Evolutionary conservation across 2,888 invertebrate species (phyloP), one percentile per base, ranked within the genome.

Genomic region (Drosophila cognata): DNA sequence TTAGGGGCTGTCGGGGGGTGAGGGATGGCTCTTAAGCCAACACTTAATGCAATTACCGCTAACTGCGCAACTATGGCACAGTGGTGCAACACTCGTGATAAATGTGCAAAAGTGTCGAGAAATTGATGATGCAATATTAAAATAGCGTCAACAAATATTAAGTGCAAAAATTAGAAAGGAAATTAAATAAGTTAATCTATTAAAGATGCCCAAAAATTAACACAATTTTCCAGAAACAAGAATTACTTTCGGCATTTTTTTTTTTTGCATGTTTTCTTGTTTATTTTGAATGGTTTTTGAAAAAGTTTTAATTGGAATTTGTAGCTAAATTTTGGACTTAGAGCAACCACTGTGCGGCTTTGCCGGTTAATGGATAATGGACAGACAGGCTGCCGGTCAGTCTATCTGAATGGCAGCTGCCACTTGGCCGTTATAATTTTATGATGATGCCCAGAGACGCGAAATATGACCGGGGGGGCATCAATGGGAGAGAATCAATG

Each of bases 1-100:
- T 52, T 46, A 46, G 58, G 51, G 51, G 28, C 43, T 53, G 51
- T 57, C 46, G 46, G 46, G 1, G 4, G 8, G 10, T 4, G 2
- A 18, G 55, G 25, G 66, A 28, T 68, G 78, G 73, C 71, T 89
- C 88, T 87, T 90, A 90, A 90, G 89, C 89, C 81, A 74, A 79
- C 89, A 90, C 88, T 87, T 90, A 88, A 87, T 87, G 90, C 90
- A 88, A 87, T 87, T 87, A 87, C 90, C 83, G 75, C 74, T 52
- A 63, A 43, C 71, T 80, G 64, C 76, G 77, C 71, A 79, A 56
- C 61, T 33, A 64, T 58, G 60, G 10, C 61, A 79, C 82, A 67
- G 29, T 79, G 81, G 66, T 25, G 25, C 61, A 2, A 35, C 0
- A 11, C 31, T 7, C 4, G 2, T 35, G 1, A 0, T 28, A 8